Conservation (phyloP, 2,888 invertebrate genomes). For the Aphodius sticticus region DNA sequence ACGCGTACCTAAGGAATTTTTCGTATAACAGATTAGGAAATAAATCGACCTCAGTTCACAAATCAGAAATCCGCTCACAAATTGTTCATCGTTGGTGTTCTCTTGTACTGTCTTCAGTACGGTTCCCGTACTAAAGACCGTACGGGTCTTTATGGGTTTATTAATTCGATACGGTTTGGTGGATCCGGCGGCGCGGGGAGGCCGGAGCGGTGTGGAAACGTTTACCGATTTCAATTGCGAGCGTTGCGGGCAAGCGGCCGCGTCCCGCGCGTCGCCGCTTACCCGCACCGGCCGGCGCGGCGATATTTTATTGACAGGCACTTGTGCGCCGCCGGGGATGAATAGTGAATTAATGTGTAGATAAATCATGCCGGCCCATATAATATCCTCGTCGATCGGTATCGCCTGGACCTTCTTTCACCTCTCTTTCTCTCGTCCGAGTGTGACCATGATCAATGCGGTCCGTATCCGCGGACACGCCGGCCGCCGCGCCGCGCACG, state of each 20-base stretch:
- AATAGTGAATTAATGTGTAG: slow-evolving; percentile 54
- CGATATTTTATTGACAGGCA: slow-evolving; percentile 44
- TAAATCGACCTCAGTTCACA: too few species aligned
- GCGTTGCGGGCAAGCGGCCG: slow-evolving; percentile 15
- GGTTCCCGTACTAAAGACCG: neutral
- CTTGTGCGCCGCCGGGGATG: slow-evolving; percentile 48
- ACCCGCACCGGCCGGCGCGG: slow-evolving; percentile 18
- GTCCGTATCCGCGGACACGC: slow-evolving; percentile 38
- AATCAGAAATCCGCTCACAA: neutral
- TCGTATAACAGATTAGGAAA: too few species aligned
- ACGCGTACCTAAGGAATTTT: too few species aligned
- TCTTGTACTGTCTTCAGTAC: neutral
- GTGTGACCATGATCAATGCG: slow-evolving; percentile 56
- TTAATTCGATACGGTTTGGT: slow-evolving; percentile 31
- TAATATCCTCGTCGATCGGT: slow-evolving; percentile 41
- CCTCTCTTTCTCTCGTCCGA: slow-evolving; percentile 45
- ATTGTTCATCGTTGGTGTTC: neutral
- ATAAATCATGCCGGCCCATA: slow-evolving; percentile 52
- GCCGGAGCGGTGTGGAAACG: slow-evolving; percentile 21
- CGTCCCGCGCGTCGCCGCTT: neutral
- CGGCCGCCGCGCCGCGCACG: neutral
- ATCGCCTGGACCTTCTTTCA: slow-evolving; percentile 39
- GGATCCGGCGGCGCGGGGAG: neutral
- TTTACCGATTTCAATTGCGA: slow-evolving; percentile 40
- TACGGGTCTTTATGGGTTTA: slow-evolving; percentile 29